These are phyloP conservation scores for Trichoplusia ni DNA, from an alignment of 1,140 invertebrate genomes.

Conservation along the genomic window DNA sequence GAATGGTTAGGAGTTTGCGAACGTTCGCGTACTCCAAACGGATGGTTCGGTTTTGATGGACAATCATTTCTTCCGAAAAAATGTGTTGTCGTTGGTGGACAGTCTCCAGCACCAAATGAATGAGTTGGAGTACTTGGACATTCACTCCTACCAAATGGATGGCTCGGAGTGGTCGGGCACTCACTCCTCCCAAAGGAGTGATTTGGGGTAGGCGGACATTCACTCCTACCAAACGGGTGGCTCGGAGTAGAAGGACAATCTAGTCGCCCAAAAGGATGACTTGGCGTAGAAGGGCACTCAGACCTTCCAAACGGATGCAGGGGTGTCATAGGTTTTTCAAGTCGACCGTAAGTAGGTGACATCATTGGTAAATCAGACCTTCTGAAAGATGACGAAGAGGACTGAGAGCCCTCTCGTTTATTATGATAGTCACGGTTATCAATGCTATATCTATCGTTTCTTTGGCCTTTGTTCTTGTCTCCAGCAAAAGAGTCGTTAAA, in stretches of 20 bases:
- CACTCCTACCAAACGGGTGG: conserved; percentile 47
- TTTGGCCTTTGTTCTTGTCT: conserved; percentile 32
- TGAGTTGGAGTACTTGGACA: conserved; percentile 56
- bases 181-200: conserved; percentile 44
- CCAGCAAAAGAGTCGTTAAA: conserved; percentile 30
- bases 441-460: conserved; percentile 39
- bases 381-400: conserved; percentile 1
- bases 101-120: conserved; percentile 47
- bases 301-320: conserved; percentile 7
- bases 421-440: conserved; percentile 33
- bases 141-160: conserved; percentile 51
- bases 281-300: conserved; percentile 39
- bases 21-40: conserved; percentile 47
- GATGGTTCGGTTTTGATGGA: conserved; percentile 41
- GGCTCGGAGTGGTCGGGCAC: conserved; percentile 38
- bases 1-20: conserved; percentile 49
- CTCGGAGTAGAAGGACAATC: conserved; percentile 43
- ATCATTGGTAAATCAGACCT: conserved; percentile 20
- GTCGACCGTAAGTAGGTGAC: conserved; percentile 31
- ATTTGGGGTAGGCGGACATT: conserved; percentile 39
- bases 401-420: conserved; percentile 11
- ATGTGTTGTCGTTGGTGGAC: conserved; percentile 39
- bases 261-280: conserved; percentile 38
- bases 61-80: conserved; percentile 41
- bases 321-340: conserved; percentile 11